phyloP scores from a whole-genome alignment of 2,797 vertebrate genomes.

The Distichodus sexfasciatus region DNA sequence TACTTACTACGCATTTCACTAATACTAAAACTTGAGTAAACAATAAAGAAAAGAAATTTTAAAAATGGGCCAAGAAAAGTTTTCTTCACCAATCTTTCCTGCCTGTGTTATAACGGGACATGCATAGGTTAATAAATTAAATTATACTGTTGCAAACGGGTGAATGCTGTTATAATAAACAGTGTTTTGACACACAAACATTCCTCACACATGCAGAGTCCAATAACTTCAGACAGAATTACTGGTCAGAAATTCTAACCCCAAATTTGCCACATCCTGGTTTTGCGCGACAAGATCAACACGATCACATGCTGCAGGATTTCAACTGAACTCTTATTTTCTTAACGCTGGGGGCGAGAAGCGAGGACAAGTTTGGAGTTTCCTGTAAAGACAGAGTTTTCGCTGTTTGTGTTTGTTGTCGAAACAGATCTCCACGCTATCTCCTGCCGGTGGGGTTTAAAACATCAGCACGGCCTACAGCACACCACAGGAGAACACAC shows the following conservation, averaged over 20 bases:
- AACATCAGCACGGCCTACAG: conserved; percentile 38
- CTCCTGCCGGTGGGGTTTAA: conserved; percentile 50
- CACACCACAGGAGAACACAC: conserved; percentile 27
- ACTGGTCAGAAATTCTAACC: neutral
- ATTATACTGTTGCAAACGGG: no score
- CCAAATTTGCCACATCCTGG: neutral
- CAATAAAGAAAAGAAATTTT: no score
- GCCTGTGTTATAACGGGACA: no score
- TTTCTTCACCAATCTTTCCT: no score
- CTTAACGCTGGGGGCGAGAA: no score
- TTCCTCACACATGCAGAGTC: neutral
- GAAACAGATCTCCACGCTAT: conserved; percentile 58
- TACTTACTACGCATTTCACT: no score
- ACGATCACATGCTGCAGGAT: neutral
- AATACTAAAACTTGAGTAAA: no score
- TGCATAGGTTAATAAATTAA: no score
- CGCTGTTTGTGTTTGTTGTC: neutral
- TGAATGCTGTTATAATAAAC: no score
- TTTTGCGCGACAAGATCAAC: neutral
- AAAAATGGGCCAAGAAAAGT: no score
- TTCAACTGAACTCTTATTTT: neutral
- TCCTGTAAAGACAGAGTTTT: conserved; percentile 8
- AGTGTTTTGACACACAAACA: neutral
- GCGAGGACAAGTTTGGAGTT: conserved; percentile 9
- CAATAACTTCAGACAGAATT: neutral